A percentile compares a stretch with the other conserved stretches of the same genome.
Evolutionary conservation across 1,140 invertebrate genomes (phyloP).

Genomic region (Calliopsis andreniformis): DNA sequence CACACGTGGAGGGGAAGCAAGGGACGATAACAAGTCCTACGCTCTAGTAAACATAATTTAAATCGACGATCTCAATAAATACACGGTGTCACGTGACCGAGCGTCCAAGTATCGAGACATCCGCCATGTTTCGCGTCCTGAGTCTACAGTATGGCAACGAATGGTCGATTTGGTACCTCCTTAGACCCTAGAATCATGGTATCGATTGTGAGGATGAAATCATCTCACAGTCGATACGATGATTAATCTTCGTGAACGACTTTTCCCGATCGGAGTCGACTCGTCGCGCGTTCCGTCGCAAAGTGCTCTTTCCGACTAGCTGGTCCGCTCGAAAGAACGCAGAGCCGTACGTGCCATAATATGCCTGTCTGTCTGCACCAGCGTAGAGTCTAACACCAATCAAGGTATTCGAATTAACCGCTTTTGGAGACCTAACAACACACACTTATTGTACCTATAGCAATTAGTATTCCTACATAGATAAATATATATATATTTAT

Average conservation of each 20-base stretch:
- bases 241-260: constrained; percentile 22
- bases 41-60: too few species aligned
- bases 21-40: too few species aligned
- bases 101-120: too few species aligned
- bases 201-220: neutral
- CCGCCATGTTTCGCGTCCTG: too few species aligned
- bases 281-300: neutral
- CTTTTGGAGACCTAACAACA: constrained; percentile 30
- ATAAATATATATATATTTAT: neutral
- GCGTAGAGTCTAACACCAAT: constrained; percentile 41
- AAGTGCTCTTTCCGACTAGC: neutral
- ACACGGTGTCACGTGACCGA: too few species aligned
- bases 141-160: too few species aligned
- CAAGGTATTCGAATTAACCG: constrained; percentile 36
- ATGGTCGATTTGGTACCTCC: too few species aligned
- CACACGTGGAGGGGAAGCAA: too few species aligned
- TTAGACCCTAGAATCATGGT: too few species aligned
- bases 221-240: neutral
- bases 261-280: constrained; percentile 3
- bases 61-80: too few species aligned
- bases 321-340: neutral
- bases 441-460: constrained; percentile 58
- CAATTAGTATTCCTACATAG: constrained; percentile 49
- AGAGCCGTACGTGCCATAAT: constrained; percentile 24
- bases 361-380: constrained; percentile 47